Base-by-base conservation (phyloP, 2,888 invertebrate genomes). In the Mechanitis mazaeus region DNA sequence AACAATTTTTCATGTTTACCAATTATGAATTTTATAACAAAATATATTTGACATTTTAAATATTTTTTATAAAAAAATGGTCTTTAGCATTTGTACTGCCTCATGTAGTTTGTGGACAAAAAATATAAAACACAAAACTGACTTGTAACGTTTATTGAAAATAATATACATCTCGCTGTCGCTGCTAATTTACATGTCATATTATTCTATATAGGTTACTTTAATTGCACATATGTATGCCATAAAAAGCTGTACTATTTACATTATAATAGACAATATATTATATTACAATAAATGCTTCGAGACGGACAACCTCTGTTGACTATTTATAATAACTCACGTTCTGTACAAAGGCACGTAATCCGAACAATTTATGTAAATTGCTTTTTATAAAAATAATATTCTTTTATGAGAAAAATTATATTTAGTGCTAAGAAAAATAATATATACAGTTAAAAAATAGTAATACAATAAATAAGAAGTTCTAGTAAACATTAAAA, bases 111-210 rank as follows among this genome's bases (percentile, higher is more conserved):
- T 20, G 20, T 20, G 20, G 1, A 20, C 38, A 38, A 38, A 38
- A 38, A 38, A 38, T 38, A 38, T 56, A 60, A 38, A 66, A 72
- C 64, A 31, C 59, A 31, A 42, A 54, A 28, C 45, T 53, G 66
- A 64, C 75, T 75, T 69, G 70, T 83, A 86, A 84, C 81, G 78
- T 89, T 89, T 89, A 88, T 85, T 88, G 79, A 86, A 86, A 85
- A 87, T 83, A 84, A 88, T 86, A 84, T 85, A 85, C 79, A 75
- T 83, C 72, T 81, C 74, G 79, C 74, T 62, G 72, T 72, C 70
- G 72, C 72, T 71, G 70, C 68, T 77, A 78, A 73, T 79, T 80
- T 76, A 82, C 78, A 83, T 75, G 78, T 69, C 71, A 79, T 79
- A 80, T 79, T 79, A 78, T 74, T 72, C 67, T 69, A 71, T 68